Conservation (phyloP, 2,113 vertebrate genomes). For the Pseudorasbora parva region DNA sequence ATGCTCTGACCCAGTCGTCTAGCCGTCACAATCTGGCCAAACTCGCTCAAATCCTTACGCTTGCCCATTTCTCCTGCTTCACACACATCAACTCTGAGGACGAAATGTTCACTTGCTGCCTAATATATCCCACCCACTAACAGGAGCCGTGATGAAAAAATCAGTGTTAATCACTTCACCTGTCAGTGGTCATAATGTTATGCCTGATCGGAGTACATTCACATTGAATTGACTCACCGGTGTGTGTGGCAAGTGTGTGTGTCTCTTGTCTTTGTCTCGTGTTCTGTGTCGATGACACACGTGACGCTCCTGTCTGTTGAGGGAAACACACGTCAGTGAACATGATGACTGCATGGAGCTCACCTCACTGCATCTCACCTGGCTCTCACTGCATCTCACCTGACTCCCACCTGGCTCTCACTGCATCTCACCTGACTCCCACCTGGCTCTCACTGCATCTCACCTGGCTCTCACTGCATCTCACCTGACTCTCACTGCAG, state of each 20-base stretch:
- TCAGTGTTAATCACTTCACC: too few relatives aligned
- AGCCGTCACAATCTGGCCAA: too few relatives aligned
- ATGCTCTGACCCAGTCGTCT: too few relatives aligned
- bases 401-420: too few relatives aligned
- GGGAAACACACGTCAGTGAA: neutral
- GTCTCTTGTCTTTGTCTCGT: neutral
- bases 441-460: neutral
- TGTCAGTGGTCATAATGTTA: too few relatives aligned
- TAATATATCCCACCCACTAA: too few relatives aligned
- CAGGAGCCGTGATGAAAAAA: too few relatives aligned
- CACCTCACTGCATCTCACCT: neutral
- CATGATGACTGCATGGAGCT: neutral
- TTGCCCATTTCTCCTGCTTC: too few relatives aligned
- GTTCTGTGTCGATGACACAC: neutral
- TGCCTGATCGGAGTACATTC: too few relatives aligned
- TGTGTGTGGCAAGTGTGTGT: conserved; percentile 23
- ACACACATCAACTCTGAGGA: too few relatives aligned
- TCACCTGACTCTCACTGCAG: neutral
- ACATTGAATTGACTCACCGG: neutral
- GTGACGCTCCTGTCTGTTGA: neutral
- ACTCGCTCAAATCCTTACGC: too few relatives aligned
- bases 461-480: neutral
- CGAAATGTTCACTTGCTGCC: too few relatives aligned
- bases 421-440: neutral
- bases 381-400: neutral